phyloP scores from a whole-genome alignment of 2,888 invertebrate species.

The Celastrina argiolus region DNA sequence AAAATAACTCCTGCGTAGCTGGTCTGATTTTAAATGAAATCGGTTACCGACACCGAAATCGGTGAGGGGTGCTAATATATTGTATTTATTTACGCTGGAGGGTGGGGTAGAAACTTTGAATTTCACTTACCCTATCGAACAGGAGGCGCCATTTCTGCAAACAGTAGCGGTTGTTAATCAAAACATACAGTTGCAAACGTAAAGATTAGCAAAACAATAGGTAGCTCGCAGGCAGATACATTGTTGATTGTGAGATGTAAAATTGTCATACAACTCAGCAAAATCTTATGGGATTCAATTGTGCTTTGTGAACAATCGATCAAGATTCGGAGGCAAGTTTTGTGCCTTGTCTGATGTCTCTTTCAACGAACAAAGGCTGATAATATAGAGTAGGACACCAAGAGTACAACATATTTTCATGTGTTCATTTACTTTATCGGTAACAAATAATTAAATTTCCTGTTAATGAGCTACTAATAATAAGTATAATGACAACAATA shows the following conservation, averaged over 20 bases:
- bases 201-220: conserved; percentile 9
- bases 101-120: background rate
- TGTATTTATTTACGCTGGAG: too few relatives aligned
- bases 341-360: background rate
- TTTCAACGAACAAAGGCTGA: background rate
- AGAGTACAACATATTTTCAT: too few relatives aligned
- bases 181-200: background rate
- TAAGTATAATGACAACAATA: too few relatives aligned
- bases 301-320: conserved; percentile 6
- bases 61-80: too few relatives aligned
- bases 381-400: too few relatives aligned
- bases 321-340: background rate
- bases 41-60: too few relatives aligned
- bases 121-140: conserved; percentile 86
- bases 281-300: conserved; percentile 13
- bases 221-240: background rate
- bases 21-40: too few relatives aligned
- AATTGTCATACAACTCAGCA: conserved; percentile 8
- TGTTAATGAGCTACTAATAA: too few relatives aligned
- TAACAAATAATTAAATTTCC: too few relatives aligned
- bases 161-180: conserved; percentile 29
- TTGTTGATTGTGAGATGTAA: conserved; percentile 13
- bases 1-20: too few relatives aligned
- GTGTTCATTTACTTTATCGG: too few relatives aligned
- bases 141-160: conserved; percentile 93